Evolutionary conservation across 2,888 invertebrate genomes (phyloP).

Genomic region (Dolichomitus sp.): DNA sequence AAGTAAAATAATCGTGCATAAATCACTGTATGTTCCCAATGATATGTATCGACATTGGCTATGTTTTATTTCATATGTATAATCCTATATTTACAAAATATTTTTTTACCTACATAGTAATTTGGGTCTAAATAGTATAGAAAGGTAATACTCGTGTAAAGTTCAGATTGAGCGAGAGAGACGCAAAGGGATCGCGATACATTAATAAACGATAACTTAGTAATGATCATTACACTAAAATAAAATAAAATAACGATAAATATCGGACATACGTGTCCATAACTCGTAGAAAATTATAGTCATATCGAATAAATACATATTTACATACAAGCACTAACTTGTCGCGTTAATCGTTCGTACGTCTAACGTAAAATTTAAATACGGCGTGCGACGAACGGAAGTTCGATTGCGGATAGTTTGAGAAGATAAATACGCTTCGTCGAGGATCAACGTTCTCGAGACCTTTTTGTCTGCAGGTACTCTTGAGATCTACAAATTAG

Average conservation of each 20-base stretch:
- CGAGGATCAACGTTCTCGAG: constrained; percentile 23
- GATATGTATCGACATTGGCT: constrained; percentile 14
- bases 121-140: constrained; percentile 33
- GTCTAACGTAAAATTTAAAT: constrained; percentile 8
- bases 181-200: constrained; percentile 32
- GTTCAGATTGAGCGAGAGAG: constrained; percentile 23
- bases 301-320: constrained; percentile 66
- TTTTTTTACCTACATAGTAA: constrained; percentile 14
- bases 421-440: constrained; percentile 34
- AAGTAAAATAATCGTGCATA: neutral
- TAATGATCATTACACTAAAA: constrained; percentile 3
- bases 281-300: constrained; percentile 51
- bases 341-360: constrained; percentile 37
- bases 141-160: constrained; percentile 58
- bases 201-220: constrained; percentile 17
- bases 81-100: constrained; percentile 27
- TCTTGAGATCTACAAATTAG: constrained; percentile 58
- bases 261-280: constrained; percentile 32
- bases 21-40: constrained; percentile 29
- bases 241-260: constrained; percentile 46
- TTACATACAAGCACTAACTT: constrained; percentile 58
- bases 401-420: neutral
- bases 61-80: constrained; percentile 2
- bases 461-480: constrained; percentile 49
- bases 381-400: neutral